Base-by-base conservation (phyloP, 2,113 vertebrate species). In the Pardalotus punctatus region DNA sequence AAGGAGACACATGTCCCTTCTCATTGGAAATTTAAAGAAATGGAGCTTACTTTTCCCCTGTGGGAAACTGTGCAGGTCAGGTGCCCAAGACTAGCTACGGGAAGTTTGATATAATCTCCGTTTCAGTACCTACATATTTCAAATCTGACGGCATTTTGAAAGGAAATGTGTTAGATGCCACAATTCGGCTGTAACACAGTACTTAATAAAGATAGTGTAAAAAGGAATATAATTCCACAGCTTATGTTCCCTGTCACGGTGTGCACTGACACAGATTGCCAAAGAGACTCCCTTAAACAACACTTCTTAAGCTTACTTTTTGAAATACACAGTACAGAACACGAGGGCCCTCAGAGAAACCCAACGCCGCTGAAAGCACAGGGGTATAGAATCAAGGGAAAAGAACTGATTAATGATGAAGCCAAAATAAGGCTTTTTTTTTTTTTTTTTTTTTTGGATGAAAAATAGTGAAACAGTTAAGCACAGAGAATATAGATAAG, bases 1-100 rank as follows among this genome's bases (percentile, higher is more conserved):
- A 98, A 98, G 97, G 95, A 98, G 98, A 98, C 98, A 98, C 97
- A 98, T 98, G 98, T 98, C 98, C 97, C 97, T 98, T 98, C 97
- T 98, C 95, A 98, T 98, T 98, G 98, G 94, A 94, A 97, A 97
- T 96, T 81, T 56, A 86, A 96, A 97, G 95, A 96, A 97, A 96
- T 76, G 89, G 87, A 91, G 95, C 93, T 97, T 96, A 94, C 94
- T 96, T 97, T 97, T 93, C 82, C 97, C 97, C 98, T 96, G 85
- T 98, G 97, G 98, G 97, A 97, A 98, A 73, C 96, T 97, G 57
- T 93, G 85, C 96, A 82, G 95, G 98, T 98, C 98, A 97, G 97
- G 96, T 98, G 96, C 93, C 97, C 95, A 95, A 92, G 97, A 97
- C 96, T 96, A 93, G 95, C 88, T 91, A 84, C 17, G 79, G 94